phyloP scores from a whole-genome alignment of 2,888 invertebrate species.

The Tuta absoluta region DNA sequence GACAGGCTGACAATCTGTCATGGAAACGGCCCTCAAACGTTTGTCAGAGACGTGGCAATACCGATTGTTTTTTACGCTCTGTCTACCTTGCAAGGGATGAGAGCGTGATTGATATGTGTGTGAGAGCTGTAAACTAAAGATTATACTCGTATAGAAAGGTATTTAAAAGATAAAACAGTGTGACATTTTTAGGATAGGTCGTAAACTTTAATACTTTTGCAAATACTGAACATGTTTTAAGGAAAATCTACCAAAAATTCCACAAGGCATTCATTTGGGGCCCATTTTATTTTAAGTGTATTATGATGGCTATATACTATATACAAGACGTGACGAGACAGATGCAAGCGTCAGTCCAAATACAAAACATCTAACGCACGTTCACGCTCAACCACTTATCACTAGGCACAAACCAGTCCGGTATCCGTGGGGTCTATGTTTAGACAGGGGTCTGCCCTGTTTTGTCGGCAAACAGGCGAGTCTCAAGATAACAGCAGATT shows the following conservation, averaged over 20 bases:
- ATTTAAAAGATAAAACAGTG: background rate
- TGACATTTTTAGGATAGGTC: background rate
- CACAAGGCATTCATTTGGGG: background rate
- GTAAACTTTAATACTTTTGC: background rate
- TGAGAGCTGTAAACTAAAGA: background rate
- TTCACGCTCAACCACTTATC: conserved; percentile 23
- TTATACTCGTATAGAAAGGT: background rate
- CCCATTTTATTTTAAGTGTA: background rate
- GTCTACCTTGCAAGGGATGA: no score
- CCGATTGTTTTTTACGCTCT: no score
- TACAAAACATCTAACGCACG: conserved; percentile 18
- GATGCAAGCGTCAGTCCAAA: conserved; percentile 5
- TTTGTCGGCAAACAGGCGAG: conserved; percentile 56
- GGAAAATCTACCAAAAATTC: conserved; percentile 2
- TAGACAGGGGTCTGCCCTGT: conserved; percentile 54
- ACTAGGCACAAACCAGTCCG: conserved; percentile 26
- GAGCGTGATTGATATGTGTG: no score
- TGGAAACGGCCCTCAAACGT: no score
- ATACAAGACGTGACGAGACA: background rate
- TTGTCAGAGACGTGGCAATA: no score
- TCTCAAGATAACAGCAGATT: conserved; percentile 32
- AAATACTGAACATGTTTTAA: background rate
- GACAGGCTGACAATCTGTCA: no score
- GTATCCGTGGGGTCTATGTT: conserved; percentile 66
- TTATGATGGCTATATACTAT: background rate